phyloP scores from a whole-genome alignment of 2,797 vertebrate genomes.

The Gymnocypris eckloni region DNA sequence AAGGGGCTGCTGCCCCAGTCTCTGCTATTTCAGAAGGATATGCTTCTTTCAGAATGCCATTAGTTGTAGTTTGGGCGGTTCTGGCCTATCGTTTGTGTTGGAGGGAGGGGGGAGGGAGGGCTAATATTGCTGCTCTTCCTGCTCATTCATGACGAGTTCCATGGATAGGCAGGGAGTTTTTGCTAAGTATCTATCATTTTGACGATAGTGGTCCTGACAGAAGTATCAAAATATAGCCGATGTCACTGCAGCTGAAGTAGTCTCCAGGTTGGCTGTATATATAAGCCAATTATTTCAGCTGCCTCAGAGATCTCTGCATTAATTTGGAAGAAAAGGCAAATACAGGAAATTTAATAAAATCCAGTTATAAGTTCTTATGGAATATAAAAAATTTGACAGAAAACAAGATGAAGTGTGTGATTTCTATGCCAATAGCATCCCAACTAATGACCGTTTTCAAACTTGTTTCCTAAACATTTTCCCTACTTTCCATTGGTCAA shows the following conservation, averaged over 20 bases:
- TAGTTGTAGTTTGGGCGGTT: too few relatives aligned
- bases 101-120: too few relatives aligned
- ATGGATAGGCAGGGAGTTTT: too few relatives aligned
- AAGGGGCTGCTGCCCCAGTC: too few relatives aligned
- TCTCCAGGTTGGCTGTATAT: slow-evolving; percentile 18
- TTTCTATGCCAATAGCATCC: neutral
- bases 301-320: slow-evolving; percentile 9
- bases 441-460: neutral
- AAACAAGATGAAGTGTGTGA: neutral
- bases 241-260: slow-evolving; percentile 7
- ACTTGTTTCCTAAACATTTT: neutral
- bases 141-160: too few relatives aligned
- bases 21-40: too few relatives aligned
- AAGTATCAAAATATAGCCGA: slow-evolving; percentile 21
- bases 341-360: slow-evolving; percentile 10
- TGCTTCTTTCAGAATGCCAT: too few relatives aligned
- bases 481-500: neutral
- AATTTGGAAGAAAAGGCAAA: slow-evolving; percentile 23
- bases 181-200: too few relatives aligned
- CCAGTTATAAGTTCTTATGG: neutral
- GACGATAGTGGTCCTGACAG: neutral
- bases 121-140: too few relatives aligned
- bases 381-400: neutral
- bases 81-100: too few relatives aligned
- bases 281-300: slow-evolving; percentile 32